These are phyloP conservation scores for Polypedilum vanderplanki DNA, from an alignment of 1,140 invertebrate genomes.

Conservation along the genomic window DNA sequence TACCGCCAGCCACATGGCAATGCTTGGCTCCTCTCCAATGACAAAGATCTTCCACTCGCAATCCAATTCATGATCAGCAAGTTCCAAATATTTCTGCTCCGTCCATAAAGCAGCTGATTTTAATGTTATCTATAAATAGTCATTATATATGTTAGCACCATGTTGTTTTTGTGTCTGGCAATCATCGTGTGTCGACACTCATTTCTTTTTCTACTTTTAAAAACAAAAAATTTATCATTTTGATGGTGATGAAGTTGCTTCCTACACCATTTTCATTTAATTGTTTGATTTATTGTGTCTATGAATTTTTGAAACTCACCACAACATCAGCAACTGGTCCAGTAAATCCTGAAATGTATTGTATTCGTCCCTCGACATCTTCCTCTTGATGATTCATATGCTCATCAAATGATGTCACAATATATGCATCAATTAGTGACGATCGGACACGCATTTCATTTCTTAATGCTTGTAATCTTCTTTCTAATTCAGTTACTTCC, in stretches of 20 bases:
- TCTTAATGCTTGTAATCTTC: slow-evolving; percentile 51
- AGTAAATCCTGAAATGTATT: slow-evolving; percentile 80
- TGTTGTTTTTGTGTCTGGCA: no score
- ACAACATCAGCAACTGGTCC: slow-evolving; percentile 75
- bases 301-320: slow-evolving; percentile 42
- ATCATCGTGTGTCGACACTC: no score
- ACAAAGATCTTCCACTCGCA: slow-evolving; percentile 78
- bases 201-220: background rate
- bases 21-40: slow-evolving; percentile 53
- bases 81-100: slow-evolving; percentile 74
- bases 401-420: slow-evolving; percentile 69
- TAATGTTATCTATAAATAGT: slow-evolving; percentile 45
- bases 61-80: slow-evolving; percentile 66
- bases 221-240: background rate
- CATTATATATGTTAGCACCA: background rate
- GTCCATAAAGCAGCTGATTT: slow-evolving; percentile 81
- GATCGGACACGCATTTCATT: slow-evolving; percentile 58
- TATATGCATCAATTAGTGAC: slow-evolving; percentile 62
- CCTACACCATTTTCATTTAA: no score
- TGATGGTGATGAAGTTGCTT: no score
- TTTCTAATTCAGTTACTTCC: slow-evolving; percentile 40
- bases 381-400: slow-evolving; percentile 67
- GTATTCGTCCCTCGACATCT: slow-evolving; percentile 66
- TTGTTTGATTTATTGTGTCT: no score
- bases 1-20: slow-evolving; percentile 56